Evolutionary conservation across 2,113 vertebrate species (phyloP), one percentile per base, ranked within the genome.

Genomic region (Jacana jacana): DNA sequence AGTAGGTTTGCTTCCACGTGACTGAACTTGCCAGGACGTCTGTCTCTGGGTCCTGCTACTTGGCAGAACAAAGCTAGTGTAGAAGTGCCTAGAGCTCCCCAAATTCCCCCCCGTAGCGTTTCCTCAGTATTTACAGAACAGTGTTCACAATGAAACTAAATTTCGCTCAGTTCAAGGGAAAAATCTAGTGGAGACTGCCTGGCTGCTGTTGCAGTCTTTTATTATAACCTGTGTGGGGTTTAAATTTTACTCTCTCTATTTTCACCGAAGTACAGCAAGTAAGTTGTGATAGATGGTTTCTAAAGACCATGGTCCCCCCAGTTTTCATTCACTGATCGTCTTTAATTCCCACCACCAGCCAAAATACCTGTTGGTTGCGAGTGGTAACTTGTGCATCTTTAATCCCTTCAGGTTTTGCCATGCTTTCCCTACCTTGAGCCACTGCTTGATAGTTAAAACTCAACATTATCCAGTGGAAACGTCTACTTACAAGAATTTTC

Each of bases 81-180:
- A 9, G 17, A 87, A 69, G 17, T 46, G 13, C 0, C 0, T 46
- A 23, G 7, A 60, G 19, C 51, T 66, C 25, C 20, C 7, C 11
- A 44, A n/a, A 25, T 76, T 76, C 27, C 22, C 69, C n/a, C 70
- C 39, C 14, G 11, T 51, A 73, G 35, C 33, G 22, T 49, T 78
- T 81, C 42, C 28, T 49, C 19, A 39, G 28, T 14, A 23, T 71
- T 81, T 79, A 17, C 44, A 44, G 9, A 55, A 22, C 9, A 64
- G 24, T 10, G 39, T 23, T 66, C 42, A 54, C n/a, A 64, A 46
- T 30, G 52, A 51, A 91, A 42, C 9, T 9, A 39, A 9, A 7
- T 76, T 86, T 55, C 52, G 15, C 20, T 86, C 35, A 18, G 19
- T 57, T 69, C 20, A 48, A 54, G 35, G 18, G 37, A 30, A 25